Evolutionary conservation across 2,888 invertebrate species (phyloP), one percentile per base, ranked within the genome.

Genomic region (Achlya flavicornis): DNA sequence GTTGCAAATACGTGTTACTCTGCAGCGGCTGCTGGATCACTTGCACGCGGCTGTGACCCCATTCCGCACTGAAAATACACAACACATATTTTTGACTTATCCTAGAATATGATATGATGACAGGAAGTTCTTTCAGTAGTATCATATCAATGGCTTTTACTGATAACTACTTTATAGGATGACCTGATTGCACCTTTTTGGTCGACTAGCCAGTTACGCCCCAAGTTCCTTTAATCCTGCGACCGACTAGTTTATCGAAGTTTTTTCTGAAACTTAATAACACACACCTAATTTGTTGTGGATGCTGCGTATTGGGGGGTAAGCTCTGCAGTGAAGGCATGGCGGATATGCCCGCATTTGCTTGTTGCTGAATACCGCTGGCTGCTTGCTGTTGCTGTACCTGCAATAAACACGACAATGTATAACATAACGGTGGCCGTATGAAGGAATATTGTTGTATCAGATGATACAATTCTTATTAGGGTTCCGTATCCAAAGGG

Each of bases 1-100:
- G 97, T 79, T 96, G 97, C 61, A 98, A 88, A 80, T 97, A 97
- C 3, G 96, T 95, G 86, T 95, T 97, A 85, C 97, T 93, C 79
- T 89, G 96, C 61, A 97, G 86, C 0, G 97, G 97, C 78, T 97
- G 97, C 83, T 97, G 97, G 76, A 98, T 97, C 33, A 98, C 96
- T 85, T 98, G 98, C 43, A 98, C 96, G 6, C 96, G 94, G n/a
- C 96, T 95, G 71, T 96, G 96, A 63, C 95, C 95, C 95, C 96
- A 95, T 79, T 97, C 97, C 67, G 95, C 91, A 74, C 91, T 95
- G 79, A 1, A 57, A 63, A 16, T 58, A 14, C 26, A 53, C 48
- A 62, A 19, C 48, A n/a, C 6, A 35, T 35, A 35, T 7, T 26
- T 1, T 35, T 35, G 35, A 35, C 5, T 35, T 26, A 26, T 26